Conservation (phyloP, 2,113 vertebrate species). For the Epinephelus fuscoguttatus region DNA sequence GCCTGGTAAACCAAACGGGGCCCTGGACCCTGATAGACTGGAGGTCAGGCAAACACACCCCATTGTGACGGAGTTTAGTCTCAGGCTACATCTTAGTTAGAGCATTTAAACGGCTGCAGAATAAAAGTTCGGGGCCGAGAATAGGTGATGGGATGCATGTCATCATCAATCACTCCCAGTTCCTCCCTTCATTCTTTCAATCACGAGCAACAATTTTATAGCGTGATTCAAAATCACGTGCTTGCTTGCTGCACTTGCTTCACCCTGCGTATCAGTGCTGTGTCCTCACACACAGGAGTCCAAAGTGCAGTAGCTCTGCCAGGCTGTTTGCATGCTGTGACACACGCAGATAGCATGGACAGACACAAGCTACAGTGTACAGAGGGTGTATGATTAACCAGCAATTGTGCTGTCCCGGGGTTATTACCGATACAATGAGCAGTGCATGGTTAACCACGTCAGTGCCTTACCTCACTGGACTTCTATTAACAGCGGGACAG, state of each 20-base stretch:
- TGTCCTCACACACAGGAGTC: constrained; percentile 15
- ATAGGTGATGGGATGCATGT: background rate
- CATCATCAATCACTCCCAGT: background rate
- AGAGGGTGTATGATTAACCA: constrained; percentile 73
- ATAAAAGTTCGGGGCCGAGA: background rate
- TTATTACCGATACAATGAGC: constrained; percentile 10
- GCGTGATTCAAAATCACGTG: constrained; percentile 4
- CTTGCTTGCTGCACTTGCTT: constrained; percentile 1
- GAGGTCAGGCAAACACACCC: constrained; percentile 70
- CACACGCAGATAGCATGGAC: constrained; percentile 32
- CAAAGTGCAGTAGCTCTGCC: constrained; percentile 62
- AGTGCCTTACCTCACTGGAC: background rate
- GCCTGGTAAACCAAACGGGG: constrained; percentile 60
- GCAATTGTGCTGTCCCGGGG: constrained; percentile 12
- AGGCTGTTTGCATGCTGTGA: constrained; percentile 10
- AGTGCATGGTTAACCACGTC: constrained; percentile 1
- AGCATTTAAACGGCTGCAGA: constrained; percentile 1
- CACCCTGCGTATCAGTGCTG: background rate
- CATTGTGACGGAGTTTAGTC: constrained; percentile 57
- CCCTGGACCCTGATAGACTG: constrained; percentile 50
- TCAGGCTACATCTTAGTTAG: constrained; percentile 60
- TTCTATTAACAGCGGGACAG: background rate
- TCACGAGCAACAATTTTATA: background rate
- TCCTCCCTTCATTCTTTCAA: background rate
- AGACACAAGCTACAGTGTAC: constrained; percentile 44